These are phyloP conservation scores for Labeo catla DNA, from an alignment of 2,113 vertebrate species.

Conservation along the genomic window DNA sequence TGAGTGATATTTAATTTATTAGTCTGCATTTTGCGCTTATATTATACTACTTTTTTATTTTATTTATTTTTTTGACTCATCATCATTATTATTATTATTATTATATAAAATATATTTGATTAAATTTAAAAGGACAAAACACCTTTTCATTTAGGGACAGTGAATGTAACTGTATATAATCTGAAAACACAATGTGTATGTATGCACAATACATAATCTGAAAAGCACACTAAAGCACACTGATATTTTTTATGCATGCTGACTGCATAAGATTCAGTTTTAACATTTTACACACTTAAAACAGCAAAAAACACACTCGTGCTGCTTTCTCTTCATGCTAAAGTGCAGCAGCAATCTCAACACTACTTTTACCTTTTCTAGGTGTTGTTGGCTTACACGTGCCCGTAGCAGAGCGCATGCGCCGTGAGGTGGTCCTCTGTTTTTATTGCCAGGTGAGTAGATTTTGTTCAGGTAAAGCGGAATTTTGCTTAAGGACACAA, in stretches of 20 bases:
- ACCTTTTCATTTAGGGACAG: background rate
- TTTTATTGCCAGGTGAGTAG: conserved; percentile 95
- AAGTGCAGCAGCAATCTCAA: background rate
- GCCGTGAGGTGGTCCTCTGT: conserved; percentile 84
- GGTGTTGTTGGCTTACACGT: conserved; percentile 69
- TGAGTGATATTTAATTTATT: background rate
- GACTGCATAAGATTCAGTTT: background rate
- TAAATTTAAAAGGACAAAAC: background rate
- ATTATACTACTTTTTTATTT: no score
- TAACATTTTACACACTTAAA: background rate
- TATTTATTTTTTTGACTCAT: no score
- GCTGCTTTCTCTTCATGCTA: background rate
- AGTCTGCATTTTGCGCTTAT: background rate
- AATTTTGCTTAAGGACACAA: conserved; percentile 83
- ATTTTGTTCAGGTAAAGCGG: conserved; percentile 86
- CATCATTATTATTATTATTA: no score
- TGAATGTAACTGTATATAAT: no score
- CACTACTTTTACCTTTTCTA: conserved; percentile 45
- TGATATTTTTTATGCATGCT: background rate
- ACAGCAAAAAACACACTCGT: background rate
- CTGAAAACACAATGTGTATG: no score
- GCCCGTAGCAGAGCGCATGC: conserved; percentile 88
- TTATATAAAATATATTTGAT: background rate
- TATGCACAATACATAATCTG: background rate
- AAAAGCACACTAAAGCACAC: background rate